phyloP scores from a whole-genome alignment of 2,113 vertebrate genomes.

The Apus apus region DNA sequence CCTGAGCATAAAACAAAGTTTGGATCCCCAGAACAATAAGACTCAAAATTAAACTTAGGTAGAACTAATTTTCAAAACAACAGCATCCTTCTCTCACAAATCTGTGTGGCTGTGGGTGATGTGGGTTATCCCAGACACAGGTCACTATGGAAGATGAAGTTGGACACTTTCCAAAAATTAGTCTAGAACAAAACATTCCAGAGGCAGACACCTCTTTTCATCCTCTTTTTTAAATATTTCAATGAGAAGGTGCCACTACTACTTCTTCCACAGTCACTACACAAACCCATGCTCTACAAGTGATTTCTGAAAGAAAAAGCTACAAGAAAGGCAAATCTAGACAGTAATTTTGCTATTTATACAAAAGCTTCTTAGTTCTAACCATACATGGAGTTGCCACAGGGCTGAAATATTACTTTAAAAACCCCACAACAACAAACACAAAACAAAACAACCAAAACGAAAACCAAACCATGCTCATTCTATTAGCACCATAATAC shows the following conservation, averaged over 20 bases:
- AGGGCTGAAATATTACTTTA: not conserved
- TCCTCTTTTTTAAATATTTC: not conserved
- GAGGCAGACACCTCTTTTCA: not conserved
- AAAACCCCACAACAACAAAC: no score
- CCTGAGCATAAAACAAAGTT: not conserved
- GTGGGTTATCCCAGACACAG: not conserved
- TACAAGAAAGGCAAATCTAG: not conserved
- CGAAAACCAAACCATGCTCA: no score
- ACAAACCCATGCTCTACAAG: not conserved
- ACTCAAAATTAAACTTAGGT: not conserved
- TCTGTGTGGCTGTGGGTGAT: not conserved
- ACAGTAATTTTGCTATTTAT: not conserved
- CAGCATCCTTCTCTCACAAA: not conserved
- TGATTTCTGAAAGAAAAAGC: not conserved
- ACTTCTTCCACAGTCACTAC: not conserved
- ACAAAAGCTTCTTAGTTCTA: not conserved
- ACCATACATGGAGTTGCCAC: not conserved
- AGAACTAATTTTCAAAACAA: not conserved
- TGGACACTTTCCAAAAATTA: not conserved
- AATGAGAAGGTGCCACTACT: not conserved
- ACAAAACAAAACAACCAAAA: no score
- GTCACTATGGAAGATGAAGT: not conserved
- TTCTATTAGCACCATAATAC: not conserved
- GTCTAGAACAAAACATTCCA: not conserved
- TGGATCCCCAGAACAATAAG: not conserved